Base-by-base conservation (phyloP, 2,113 vertebrate genomes). In the Agapornis roseicollis region DNA sequence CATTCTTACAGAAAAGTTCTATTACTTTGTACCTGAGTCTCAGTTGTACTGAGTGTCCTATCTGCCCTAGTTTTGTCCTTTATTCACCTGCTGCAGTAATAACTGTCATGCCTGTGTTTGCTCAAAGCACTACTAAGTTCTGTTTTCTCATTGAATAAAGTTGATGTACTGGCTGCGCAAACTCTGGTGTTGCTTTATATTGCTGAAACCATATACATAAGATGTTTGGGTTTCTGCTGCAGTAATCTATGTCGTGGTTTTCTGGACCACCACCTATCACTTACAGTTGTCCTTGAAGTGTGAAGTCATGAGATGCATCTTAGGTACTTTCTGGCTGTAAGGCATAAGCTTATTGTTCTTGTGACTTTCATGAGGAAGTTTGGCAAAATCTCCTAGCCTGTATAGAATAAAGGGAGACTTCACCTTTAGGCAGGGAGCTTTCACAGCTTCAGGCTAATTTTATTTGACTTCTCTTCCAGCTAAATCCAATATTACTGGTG, bases 131-230 rank as follows among this genome's bases (percentile, higher is more conserved):
- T 85, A n/a, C 41, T 39, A 46, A 90, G 15, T 56, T 85, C 47
- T 80, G 84, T 79, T 85, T 93, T 81, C 52, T 60, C 80, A 88
- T 95, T 90, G 79, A 97, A 88, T 83, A 28, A 94, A 83, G 31
- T 86, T 80, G 39, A 94, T 93, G 33, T 41, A 93, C 29, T 93
- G 41, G 17, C 86, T 96, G 58, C 90, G 78, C 31, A 89, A 80
- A n/a, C 65, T 44, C 52, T 92, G 92, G 23, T 80, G 64, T 53
- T 37, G 41, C 55, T 84, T 83, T 64, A 86, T 52, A 6, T 90
- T 90, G 25, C 94, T 95, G 71, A 92, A 96, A 28, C 74, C 78
- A 12, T 52, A 53, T 5, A 2, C 35, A 14, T 61, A 89, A 22
- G 64, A 50, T 49, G 42, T 89, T 92, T 95, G 90, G 28, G 83